Evolutionary conservation across 2,888 invertebrate genomes (phyloP).

Genomic region (Eledona agricola): DNA sequence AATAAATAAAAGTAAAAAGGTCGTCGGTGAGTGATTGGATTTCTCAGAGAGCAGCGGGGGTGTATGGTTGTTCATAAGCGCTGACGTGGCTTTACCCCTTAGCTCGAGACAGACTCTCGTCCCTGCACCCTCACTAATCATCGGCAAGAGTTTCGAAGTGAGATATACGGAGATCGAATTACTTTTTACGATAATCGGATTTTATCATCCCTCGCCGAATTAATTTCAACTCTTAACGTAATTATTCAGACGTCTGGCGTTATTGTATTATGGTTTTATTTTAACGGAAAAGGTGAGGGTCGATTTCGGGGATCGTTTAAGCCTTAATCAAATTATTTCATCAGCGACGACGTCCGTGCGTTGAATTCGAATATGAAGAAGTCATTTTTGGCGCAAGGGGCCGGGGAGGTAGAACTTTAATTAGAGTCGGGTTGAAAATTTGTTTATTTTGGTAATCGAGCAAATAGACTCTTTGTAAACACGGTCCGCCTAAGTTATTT

Average conservation of each 20-base stretch:
- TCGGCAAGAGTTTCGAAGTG: conserved; percentile 49
- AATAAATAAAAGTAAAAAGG: conserved; percentile 23
- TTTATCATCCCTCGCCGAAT: conserved; percentile 47
- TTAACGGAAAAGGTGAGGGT: conserved; percentile 36
- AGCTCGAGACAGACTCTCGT: conserved; percentile 28
- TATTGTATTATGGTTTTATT: conserved; percentile 38
- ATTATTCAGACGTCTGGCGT: conserved; percentile 42
- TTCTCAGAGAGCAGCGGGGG: conserved; percentile 56
- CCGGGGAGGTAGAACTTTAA: conserved; percentile 23
- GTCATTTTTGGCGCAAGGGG: conserved; percentile 13
- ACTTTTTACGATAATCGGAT: conserved; percentile 54
- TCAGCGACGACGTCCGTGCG: too few relatives aligned
- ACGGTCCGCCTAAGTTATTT: conserved; percentile 9
- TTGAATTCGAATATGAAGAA: too few relatives aligned
- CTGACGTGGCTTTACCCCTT: conserved; percentile 51
- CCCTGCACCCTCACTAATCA: conserved; percentile 51
- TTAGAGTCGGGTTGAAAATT: conserved; percentile 26
- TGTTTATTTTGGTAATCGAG: conserved; percentile 31
- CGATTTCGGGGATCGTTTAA: conserved; percentile 35
- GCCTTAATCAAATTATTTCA: conserved; percentile 36
- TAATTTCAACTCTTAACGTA: conserved; percentile 49
- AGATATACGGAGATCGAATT: conserved; percentile 51
- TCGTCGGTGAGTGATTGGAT: conserved; percentile 54
- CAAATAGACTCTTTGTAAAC: conserved; percentile 22
- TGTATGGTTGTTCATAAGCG: conserved; percentile 58